phyloP scores from a whole-genome alignment of 2,797 vertebrate genomes.

The Karalla daura region DNA sequence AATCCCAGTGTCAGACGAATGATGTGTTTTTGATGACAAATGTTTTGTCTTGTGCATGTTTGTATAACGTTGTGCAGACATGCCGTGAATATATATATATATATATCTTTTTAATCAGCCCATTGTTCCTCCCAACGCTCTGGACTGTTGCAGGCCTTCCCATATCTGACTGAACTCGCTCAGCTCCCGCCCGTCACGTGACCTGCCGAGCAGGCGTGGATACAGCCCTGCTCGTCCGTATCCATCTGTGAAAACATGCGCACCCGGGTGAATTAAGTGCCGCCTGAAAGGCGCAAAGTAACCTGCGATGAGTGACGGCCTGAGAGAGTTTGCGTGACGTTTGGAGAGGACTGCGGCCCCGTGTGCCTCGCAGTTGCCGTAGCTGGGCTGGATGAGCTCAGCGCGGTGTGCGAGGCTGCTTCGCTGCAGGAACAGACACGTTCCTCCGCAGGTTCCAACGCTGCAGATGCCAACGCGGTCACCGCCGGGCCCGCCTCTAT shows the following conservation, averaged over 20 bases:
- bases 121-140: too few relatives aligned
- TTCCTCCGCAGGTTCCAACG: not conserved
- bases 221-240: conserved; percentile 54
- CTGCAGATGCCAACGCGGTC: conserved; percentile 9
- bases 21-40: too few relatives aligned
- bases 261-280: conserved; percentile 48
- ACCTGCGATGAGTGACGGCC: conserved; percentile 41
- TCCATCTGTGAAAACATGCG: conserved; percentile 41
- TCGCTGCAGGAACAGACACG: conserved; percentile 43
- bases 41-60: too few relatives aligned
- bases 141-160: too few relatives aligned
- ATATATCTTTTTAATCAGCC: too few relatives aligned
- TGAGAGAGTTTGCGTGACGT: too few relatives aligned
- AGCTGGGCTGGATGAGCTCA: conserved; percentile 18
- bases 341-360: too few relatives aligned
- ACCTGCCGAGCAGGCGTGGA: conserved; percentile 11
- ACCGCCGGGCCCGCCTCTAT: not conserved
- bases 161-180: conserved; percentile 10
- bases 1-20: too few relatives aligned
- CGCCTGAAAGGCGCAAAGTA: conserved; percentile 26
- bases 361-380: conserved; percentile 26
- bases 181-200: conserved; percentile 3
- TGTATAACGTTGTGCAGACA: too few relatives aligned
- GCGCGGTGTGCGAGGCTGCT: not conserved
- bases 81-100: too few relatives aligned